These are phyloP conservation scores for Leucopsar rothschildi DNA, from an alignment of 2,113 vertebrate species.

Conservation along the genomic window DNA sequence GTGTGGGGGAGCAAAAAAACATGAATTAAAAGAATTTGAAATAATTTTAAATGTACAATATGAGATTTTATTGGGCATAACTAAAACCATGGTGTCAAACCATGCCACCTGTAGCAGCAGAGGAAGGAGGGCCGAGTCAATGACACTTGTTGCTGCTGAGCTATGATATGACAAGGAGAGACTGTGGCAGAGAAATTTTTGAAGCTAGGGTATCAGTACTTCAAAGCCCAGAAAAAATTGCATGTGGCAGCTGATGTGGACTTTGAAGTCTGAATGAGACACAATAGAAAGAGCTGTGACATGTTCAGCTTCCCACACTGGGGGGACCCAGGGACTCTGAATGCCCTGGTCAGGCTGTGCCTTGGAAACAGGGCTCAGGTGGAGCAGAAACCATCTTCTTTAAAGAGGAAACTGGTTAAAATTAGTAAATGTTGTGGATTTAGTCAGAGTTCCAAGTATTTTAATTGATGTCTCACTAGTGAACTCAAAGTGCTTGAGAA, in stretches of 20 bases:
- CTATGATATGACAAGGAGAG: neutral
- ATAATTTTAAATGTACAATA: neutral
- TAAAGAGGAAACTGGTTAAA: neutral
- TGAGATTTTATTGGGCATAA: neutral
- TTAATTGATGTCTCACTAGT: neutral
- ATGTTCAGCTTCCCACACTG: neutral
- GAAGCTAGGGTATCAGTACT: neutral
- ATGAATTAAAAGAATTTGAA: neutral
- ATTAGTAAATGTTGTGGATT: neutral
- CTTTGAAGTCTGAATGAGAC: neutral
- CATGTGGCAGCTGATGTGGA: slow-evolving; percentile 3
- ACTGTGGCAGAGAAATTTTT: neutral
- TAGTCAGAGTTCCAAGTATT: neutral
- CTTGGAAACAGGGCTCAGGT: neutral
- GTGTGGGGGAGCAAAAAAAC: neutral
- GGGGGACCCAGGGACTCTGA: neutral
- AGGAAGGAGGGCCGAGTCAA: neutral
- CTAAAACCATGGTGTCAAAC: neutral
- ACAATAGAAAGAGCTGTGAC: neutral
- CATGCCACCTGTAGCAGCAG: neutral
- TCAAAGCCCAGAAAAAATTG: neutral
- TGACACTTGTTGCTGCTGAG: neutral
- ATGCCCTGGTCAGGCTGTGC: neutral
- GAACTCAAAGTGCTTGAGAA: neutral
- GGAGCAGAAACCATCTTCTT: neutral